Evolutionary conservation across 2,113 vertebrate species (phyloP), one percentile per base, ranked within the genome.

Genomic region (Columba janthina): DNA sequence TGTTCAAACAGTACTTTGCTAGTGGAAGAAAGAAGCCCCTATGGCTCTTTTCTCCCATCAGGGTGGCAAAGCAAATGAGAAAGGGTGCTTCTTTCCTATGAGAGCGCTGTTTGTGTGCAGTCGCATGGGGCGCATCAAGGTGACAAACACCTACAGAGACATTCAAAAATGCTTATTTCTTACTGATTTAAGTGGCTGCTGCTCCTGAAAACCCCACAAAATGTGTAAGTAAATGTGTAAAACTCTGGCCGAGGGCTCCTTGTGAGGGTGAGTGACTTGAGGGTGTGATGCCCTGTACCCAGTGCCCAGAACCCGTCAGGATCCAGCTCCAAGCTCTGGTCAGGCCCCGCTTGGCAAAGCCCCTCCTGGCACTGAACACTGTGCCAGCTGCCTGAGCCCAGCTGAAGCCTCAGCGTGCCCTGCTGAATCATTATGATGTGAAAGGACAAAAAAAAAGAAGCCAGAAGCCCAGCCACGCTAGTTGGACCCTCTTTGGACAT

Each of bases 281-380:
- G 12, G 53, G 19, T 62, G 31, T 32, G 12, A 16, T 8, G 16
- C 7, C 3, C 2, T 24, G 12, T 32, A 12, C 2, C 1, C 26
- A 77, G 50, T 26, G 19, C 34, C 60, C 9, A 29, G 70, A 24
- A 40, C 13, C 11, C 2, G 3, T 13, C 31, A 71, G 36, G 66
- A 85, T 67, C 36, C 58, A 83, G n/a, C n/a, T 28, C 34, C 4
- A 10, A 71, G 22, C 14, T 24, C 58, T 2, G 4, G 22, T 42
- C 46, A 56, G 60, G 34, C 15, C 5, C 26, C 0, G 0, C 34
- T 28, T 34, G 26, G 53, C 20, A 48, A 78, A 42, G 29, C 17
- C 25, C 46, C n/a, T 67, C 31, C 28, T 0, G 0, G 17, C 3
- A 0, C 40, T 26, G 17, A 7, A 15, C 25, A 2, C 17, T 1